phyloP scores from a whole-genome alignment of 2,888 invertebrate species.

The Lagria hirta region DNA sequence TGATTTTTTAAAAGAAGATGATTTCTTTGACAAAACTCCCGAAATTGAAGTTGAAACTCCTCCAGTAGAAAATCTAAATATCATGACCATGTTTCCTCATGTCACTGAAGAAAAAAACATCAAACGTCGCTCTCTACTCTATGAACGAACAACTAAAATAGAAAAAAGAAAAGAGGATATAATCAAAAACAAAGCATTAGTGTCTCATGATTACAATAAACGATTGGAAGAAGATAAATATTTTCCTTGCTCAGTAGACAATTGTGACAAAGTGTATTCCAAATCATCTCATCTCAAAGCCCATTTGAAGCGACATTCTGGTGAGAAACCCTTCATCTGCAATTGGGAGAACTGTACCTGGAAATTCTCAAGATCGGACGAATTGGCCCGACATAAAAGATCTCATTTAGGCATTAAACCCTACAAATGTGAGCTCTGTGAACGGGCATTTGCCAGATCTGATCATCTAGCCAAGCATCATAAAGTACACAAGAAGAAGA shows the following conservation, averaged over 20 bases:
- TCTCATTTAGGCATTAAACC: slow-evolving; percentile 97
- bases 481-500: slow-evolving; percentile 74
- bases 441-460: slow-evolving; percentile 87
- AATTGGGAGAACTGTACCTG: slow-evolving; percentile 77
- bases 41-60: slow-evolving; percentile 23
- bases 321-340: slow-evolving; percentile 64
- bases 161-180: slow-evolving; percentile 16
- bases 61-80: slow-evolving; percentile 31
- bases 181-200: slow-evolving; percentile 28
- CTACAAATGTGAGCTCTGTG: slow-evolving; percentile 84
- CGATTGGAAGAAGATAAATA: slow-evolving; percentile 57
- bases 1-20: slow-evolving; percentile 34
- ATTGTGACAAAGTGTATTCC: slow-evolving; percentile 80
- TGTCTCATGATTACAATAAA: slow-evolving; percentile 47
- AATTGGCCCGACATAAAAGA: slow-evolving; percentile 86
- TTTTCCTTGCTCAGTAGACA: slow-evolving; percentile 69
- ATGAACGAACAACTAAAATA: slow-evolving; percentile 44
- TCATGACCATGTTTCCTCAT: slow-evolving; percentile 49
- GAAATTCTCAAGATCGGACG: slow-evolving; percentile 93
- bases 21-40: slow-evolving; percentile 31
- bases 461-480: slow-evolving; percentile 93
- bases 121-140: slow-evolving; percentile 50
- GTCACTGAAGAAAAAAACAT: slow-evolving; percentile 50
- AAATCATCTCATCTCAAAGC: slow-evolving; percentile 90
- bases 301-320: slow-evolving; percentile 79